Percentiles rank a stretch among this genome's conserved stretches.
Evolutionary conservation across 2,888 invertebrate genomes (phyloP).

Genomic region (Pristionchus japonicus): DNA sequence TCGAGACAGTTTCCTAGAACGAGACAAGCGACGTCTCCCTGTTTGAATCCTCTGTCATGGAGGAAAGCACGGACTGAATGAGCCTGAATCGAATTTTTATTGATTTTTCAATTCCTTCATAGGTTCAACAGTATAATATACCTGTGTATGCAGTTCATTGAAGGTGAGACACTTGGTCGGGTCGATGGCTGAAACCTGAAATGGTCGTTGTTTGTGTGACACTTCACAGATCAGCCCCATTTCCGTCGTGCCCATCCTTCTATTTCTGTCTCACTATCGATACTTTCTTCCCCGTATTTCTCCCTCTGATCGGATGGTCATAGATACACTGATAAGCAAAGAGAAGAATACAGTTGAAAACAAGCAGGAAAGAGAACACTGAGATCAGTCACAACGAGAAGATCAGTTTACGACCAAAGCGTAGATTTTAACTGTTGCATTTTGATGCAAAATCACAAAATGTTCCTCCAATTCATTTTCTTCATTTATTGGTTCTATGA

Average conservation of each 20-base stretch:
- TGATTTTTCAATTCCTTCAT: neutral
- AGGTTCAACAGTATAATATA: neutral
- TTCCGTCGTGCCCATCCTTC: neutral
- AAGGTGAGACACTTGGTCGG: neutral
- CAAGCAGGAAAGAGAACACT: neutral
- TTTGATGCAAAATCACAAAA: too few species aligned
- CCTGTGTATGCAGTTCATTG: neutral
- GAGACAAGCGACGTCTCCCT: conserved; percentile 16
- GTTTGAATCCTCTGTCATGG: neutral
- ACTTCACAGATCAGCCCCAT: neutral
- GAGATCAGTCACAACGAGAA: neutral
- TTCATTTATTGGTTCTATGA: too few species aligned
- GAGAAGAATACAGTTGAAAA: neutral
- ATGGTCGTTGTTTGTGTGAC: neutral
- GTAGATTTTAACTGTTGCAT: too few species aligned
- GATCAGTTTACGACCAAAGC: too few species aligned
- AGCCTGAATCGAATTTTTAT: neutral
- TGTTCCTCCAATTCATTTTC: too few species aligned
- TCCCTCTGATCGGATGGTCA: neutral
- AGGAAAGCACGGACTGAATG: conserved; percentile 33
- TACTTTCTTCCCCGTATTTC: neutral
- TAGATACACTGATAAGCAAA: neutral
- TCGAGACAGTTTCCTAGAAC: conserved; percentile 21
- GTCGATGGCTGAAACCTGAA: neutral
- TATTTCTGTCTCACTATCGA: neutral